These are phyloP conservation scores for Eupsittula cactorum DNA, from an alignment of 2,113 vertebrate species.

Conservation along the genomic window DNA sequence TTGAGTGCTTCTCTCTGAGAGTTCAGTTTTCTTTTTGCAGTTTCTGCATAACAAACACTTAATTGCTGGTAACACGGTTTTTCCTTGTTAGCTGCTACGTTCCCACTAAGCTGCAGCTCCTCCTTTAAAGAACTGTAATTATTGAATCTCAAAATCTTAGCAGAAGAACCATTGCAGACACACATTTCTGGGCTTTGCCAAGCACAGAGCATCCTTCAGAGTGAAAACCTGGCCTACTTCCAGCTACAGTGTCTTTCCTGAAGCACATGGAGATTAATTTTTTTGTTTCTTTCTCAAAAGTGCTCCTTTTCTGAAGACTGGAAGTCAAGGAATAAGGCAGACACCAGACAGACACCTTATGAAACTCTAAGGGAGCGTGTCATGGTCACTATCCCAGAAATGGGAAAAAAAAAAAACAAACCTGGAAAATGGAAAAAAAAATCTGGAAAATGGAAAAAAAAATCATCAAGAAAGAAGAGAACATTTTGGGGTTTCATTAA, in stretches of 20 bases:
- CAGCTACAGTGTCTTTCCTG: slow-evolving; percentile 48
- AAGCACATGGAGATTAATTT: slow-evolving; percentile 66
- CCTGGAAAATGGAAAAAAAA: neutral
- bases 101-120: neutral
- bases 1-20: neutral
- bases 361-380: neutral
- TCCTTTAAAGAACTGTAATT: neutral
- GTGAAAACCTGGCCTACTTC: slow-evolving; percentile 56
- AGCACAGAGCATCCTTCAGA: slow-evolving; percentile 57
- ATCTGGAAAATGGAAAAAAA: neutral
- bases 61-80: neutral
- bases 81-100: neutral
- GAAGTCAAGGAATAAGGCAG: neutral
- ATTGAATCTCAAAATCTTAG: slow-evolving; percentile 4
- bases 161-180: neutral
- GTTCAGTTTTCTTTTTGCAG: neutral
- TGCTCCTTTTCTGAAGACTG: slow-evolving; percentile 4
- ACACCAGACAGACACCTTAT: neutral
- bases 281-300: slow-evolving; percentile 48
- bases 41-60: neutral
- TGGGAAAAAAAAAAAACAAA: neutral
- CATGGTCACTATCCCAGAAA: neutral
- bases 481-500: neutral
- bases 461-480: neutral
- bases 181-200: slow-evolving; percentile 40